These are phyloP conservation scores for Bombus waltoni DNA, from an alignment of 1,140 invertebrate genomes.

Conservation along the genomic window DNA sequence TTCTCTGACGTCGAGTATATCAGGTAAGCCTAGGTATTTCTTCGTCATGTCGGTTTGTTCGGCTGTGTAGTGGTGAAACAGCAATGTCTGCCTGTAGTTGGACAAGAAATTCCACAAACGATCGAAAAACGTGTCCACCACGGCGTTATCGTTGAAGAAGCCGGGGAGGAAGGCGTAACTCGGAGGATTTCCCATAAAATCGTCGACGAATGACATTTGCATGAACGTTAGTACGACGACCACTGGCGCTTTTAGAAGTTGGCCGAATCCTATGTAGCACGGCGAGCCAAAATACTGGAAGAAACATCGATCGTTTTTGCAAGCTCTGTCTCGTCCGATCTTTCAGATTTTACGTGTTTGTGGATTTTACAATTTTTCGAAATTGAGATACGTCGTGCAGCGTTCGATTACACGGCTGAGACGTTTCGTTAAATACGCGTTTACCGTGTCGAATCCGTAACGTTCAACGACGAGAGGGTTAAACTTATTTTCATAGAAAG, in stretches of 20 bases:
- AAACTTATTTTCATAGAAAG: too few relatives aligned
- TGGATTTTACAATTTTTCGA: too few relatives aligned
- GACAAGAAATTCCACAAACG: conserved; percentile 82
- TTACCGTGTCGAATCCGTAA: too few relatives aligned
- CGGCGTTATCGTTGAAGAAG: conserved; percentile 82
- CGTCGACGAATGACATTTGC: conserved; percentile 84
- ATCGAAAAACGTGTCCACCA: conserved; percentile 84
- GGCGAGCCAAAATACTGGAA: conserved; percentile 65
- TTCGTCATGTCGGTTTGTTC: conserved; percentile 70
- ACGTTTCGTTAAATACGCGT: too few relatives aligned
- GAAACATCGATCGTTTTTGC: neutral
- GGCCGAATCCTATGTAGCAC: conserved; percentile 83
- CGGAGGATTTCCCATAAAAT: conserved; percentile 85
- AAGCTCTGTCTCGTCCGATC: too few relatives aligned
- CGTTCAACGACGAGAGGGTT: too few relatives aligned
- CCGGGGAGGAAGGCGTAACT: conserved; percentile 85
- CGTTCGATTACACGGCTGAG: too few relatives aligned
- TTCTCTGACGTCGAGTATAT: conserved; percentile 75
- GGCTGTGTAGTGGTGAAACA: conserved; percentile 64
- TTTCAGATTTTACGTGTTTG: too few relatives aligned
- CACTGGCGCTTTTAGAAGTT: conserved; percentile 83
- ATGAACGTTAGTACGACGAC: conserved; percentile 64
- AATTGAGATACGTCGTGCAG: too few relatives aligned
- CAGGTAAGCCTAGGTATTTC: conserved; percentile 76
- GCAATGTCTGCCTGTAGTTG: conserved; percentile 41